Base-by-base conservation (phyloP, 35 echinoderm and acorn worm genomes). In the Ophioderma brevispina region DNA sequence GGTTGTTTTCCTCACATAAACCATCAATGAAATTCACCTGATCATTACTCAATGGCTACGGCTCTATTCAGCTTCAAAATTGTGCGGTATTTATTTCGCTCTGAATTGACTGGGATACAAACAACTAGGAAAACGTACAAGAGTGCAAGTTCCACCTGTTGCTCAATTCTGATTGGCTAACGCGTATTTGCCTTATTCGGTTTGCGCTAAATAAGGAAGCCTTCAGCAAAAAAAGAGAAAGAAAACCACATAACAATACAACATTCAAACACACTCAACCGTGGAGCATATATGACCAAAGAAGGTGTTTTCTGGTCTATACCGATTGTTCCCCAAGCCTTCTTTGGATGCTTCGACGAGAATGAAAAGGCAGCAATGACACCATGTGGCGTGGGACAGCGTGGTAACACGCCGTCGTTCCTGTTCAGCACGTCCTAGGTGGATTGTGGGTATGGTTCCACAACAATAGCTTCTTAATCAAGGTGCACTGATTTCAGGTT, bases 191-290 rank as follows among this genome's bases (percentile, higher is more conserved):
- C 59, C 15, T 4, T 70, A 70, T 70, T 30, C 59, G 3, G 41
- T 4, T 70, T 70, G 23, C 15, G 6, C 15, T 70, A 30, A 70
- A 70, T 70, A 25, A 70, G 59, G 59, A 70, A 70, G 23, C 59
- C 59, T 25, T 30, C n/a, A n/a, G n/a, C n/a, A n/a, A n/a, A n/a
- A n/a, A n/a, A n/a, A 30, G 28, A 70, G 10, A 70, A 70, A 25
- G 28, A 30, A 70, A 70, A 70, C 59, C 59, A 30, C 59, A 70
- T 18, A 70, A 70, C 59, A 70, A 70, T 70, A 70, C 59, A 30
- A 70, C 15, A 70, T 70, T 70, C 59, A 70, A 70, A 70, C 59
- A 70, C 59, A 25, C 59, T 70, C 59, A 70, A 70, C 59, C 59
- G 59, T 70, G 59, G 59, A 70, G 59, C n/a, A 70, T 25, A 70